Conservation (phyloP, 2,888 invertebrate genomes). For the Mantis religiosa region DNA sequence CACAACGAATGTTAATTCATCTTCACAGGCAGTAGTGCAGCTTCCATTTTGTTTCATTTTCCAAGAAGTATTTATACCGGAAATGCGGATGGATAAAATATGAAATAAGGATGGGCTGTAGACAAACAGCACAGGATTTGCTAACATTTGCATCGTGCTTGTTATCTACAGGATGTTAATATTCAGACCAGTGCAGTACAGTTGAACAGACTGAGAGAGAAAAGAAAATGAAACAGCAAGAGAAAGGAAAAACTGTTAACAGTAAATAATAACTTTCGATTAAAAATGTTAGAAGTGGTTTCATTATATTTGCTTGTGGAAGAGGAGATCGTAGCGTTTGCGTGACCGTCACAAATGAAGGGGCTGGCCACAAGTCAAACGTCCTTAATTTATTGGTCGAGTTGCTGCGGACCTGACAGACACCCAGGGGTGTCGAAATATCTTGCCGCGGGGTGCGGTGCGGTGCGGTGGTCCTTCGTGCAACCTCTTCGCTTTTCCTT, state of each 20-base stretch:
- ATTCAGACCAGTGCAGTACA: not conserved
- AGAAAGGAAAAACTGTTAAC: conserved; percentile 19
- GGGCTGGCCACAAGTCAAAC: conserved; percentile 31
- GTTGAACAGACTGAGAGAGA: not conserved
- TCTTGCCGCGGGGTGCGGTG: not conserved
- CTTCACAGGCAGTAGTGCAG: too few relatives aligned
- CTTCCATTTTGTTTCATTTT: too few relatives aligned
- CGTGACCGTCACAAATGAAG: conserved; percentile 31
- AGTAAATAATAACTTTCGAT: conserved; percentile 24
- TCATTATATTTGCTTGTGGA: not conserved
- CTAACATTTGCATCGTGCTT: not conserved
- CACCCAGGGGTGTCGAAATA: not conserved
- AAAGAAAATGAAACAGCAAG: not conserved
- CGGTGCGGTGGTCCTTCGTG: not conserved
- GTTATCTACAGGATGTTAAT: not conserved
- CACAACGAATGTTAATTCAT: too few relatives aligned
- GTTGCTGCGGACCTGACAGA: conserved; percentile 4
- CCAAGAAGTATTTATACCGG: too few relatives aligned
- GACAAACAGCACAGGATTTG: too few relatives aligned
- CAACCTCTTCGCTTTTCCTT: not conserved
- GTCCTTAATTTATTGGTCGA: conserved; percentile 29
- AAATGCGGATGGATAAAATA: too few relatives aligned
- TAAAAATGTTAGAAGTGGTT: conserved; percentile 1
- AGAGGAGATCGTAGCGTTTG: conserved; percentile 1
- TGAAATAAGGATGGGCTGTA: too few relatives aligned